Percentiles rank a stretch among this genome's conserved stretches.
Conservation (phyloP, 2,113 vertebrate genomes). For the Camelus dromedarius region DNA sequence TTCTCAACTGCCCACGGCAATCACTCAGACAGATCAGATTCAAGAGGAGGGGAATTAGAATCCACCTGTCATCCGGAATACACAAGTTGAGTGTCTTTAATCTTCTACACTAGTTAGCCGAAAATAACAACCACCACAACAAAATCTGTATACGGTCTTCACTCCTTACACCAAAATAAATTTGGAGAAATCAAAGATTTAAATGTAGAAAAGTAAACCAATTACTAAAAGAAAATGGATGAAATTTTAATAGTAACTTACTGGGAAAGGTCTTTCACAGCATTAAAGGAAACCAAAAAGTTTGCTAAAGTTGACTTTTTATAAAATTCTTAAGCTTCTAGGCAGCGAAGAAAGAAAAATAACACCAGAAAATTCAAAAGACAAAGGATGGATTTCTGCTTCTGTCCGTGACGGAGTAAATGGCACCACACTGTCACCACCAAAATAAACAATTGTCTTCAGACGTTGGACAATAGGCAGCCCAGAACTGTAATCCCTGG, state of each 20-base stretch:
- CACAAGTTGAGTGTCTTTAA: background rate
- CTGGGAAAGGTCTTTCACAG: background rate
- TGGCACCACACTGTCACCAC: background rate
- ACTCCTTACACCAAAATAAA: background rate
- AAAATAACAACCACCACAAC: background rate
- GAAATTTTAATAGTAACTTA: background rate
- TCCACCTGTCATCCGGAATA: background rate
- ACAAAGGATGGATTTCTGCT: background rate
- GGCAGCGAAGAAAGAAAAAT: background rate
- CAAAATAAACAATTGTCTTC: background rate
- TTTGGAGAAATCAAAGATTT: background rate
- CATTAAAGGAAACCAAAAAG: background rate
- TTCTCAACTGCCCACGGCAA: background rate
- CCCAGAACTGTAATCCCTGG: background rate
- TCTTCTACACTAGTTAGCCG: background rate
- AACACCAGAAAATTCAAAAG: background rate
- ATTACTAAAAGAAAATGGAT: background rate
- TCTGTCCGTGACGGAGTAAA: background rate
- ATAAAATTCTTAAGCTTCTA: background rate
- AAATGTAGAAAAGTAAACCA: background rate
- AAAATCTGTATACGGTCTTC: background rate
- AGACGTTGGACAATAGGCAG: background rate
- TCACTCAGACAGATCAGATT: background rate
- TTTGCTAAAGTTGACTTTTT: background rate
- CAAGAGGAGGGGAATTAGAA: background rate